Conservation (phyloP, 2,797 vertebrate species). For the Gobio occitaniae region DNA sequence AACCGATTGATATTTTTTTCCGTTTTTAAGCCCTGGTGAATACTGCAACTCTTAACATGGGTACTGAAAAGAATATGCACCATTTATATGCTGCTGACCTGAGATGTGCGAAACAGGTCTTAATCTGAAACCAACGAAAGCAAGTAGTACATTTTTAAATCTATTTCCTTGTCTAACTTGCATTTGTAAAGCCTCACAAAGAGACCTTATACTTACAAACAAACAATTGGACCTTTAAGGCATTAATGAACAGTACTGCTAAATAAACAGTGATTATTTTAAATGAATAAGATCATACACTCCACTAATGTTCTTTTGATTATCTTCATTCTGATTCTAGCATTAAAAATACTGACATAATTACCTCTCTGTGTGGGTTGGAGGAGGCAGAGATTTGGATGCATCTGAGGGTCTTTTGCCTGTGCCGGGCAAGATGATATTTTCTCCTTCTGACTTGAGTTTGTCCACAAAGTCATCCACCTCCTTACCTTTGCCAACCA, state of each 20-base stretch:
- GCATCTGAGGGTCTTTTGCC: slow-evolving; percentile 89
- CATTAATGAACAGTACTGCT: background rate
- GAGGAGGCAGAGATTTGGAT: slow-evolving; percentile 86
- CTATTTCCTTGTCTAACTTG: background rate
- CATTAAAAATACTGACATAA: background rate
- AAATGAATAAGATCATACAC: background rate
- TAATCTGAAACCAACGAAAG: background rate
- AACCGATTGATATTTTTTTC: too few species aligned
- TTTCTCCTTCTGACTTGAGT: slow-evolving; percentile 95
- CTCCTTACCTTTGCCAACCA: slow-evolving; percentile 95
- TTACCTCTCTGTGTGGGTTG: slow-evolving; percentile 92
- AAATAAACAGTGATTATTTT: slow-evolving; percentile 1
- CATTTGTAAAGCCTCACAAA: background rate
- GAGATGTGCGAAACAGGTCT: background rate
- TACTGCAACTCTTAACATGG: background rate
- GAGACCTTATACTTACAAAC: background rate
- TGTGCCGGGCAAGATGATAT: slow-evolving; percentile 79
- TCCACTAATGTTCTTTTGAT: background rate
- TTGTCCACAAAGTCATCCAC: slow-evolving; percentile 99
- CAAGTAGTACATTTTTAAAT: background rate
- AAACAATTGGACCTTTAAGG: background rate
- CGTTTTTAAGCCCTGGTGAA: background rate
- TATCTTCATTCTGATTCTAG: background rate
- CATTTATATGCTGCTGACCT: background rate
- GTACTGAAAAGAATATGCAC: background rate